Percentiles rank a stretch among this genome's conserved stretches.
phyloP scores from a whole-genome alignment of 2,888 invertebrate genomes.

The Meiosimyza platycephala region DNA sequence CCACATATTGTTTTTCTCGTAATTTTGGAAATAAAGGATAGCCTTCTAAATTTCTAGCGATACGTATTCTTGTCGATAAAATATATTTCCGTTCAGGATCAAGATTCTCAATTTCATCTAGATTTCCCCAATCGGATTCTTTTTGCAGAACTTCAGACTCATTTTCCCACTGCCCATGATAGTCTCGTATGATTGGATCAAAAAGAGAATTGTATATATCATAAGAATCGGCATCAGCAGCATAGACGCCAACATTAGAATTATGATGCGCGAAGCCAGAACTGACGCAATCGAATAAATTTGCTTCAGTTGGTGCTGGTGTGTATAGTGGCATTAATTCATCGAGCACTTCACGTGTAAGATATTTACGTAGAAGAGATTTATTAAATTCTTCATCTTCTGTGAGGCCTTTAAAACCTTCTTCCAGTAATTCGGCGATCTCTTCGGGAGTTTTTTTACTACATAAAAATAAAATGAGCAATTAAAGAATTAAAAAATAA shows the following conservation, averaged over 20 bases:
- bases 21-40: constrained; percentile 77
- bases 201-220: constrained; percentile 73
- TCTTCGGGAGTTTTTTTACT: constrained; percentile 65
- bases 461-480: background rate
- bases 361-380: constrained; percentile 74
- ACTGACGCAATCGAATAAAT: constrained; percentile 73
- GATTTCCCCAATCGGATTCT: constrained; percentile 73
- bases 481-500: background rate
- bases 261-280: constrained; percentile 76
- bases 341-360: constrained; percentile 70
- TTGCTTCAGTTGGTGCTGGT: constrained; percentile 69
- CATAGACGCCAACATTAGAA: constrained; percentile 74
- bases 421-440: constrained; percentile 67
- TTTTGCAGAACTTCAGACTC: constrained; percentile 72
- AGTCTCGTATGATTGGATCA: constrained; percentile 76
- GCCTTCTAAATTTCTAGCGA: constrained; percentile 72
- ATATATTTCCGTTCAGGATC: constrained; percentile 74
- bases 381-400: constrained; percentile 68
- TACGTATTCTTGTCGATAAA: constrained; percentile 74
- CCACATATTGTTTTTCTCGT: constrained; percentile 72
- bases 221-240: constrained; percentile 76
- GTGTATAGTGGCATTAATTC: constrained; percentile 70
- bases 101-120: constrained; percentile 71
- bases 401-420: constrained; percentile 69
- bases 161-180: constrained; percentile 68